These are phyloP conservation scores for Endomychus coccineus DNA, from an alignment of 2,888 invertebrate species.

Conservation along the genomic window DNA sequence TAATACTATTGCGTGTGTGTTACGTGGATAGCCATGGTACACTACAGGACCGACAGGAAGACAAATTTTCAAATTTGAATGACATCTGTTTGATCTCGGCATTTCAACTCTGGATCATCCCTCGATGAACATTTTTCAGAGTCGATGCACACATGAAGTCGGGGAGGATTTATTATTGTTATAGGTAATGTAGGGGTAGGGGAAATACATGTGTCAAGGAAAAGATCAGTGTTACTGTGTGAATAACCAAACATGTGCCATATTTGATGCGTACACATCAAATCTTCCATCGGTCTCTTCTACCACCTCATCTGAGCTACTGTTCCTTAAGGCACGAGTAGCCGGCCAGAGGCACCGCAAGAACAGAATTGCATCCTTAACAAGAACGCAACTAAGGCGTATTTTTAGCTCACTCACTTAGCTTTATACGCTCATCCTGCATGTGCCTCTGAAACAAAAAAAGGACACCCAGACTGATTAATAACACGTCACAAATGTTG, in stretches of 20 bases:
- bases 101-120: conserved; percentile 16
- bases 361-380: conserved; percentile 42
- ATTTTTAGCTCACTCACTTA: conserved; percentile 37
- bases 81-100: conserved; percentile 35
- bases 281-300: conserved; percentile 43
- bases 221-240: too few species aligned
- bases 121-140: conserved; percentile 15
- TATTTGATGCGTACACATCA: conserved; percentile 9
- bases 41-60: conserved; percentile 39
- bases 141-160: too few species aligned
- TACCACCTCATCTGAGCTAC: conserved; percentile 36
- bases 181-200: too few species aligned
- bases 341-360: conserved; percentile 47
- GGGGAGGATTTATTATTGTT: too few species aligned
- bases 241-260: conserved; percentile 1
- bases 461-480: conserved; percentile 48
- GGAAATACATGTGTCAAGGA: too few species aligned
- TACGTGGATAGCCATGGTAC: too few species aligned
- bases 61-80: conserved; percentile 37
- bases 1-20: too few species aligned
- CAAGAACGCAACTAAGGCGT: conserved; percentile 42
- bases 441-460: conserved; percentile 79
- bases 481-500: conserved; percentile 9
- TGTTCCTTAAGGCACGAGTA: conserved; percentile 30
- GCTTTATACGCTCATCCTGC: conserved; percentile 58